Conservation (phyloP, 1,140 invertebrate genomes). For the Acarapis woodi region DNA sequence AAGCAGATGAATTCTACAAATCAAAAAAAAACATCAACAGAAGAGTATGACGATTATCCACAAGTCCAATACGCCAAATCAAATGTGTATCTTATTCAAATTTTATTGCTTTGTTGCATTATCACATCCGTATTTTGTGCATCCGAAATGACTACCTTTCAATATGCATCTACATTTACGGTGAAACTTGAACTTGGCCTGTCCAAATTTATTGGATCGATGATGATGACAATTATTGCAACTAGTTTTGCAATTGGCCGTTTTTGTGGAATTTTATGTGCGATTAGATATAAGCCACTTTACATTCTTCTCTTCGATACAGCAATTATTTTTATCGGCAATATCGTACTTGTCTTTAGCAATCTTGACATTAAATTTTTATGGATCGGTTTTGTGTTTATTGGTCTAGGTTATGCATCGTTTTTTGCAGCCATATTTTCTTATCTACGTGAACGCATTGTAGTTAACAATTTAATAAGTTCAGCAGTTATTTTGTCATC, state of each 20-base stretch:
- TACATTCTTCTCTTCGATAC: constrained; percentile 1
- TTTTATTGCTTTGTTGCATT: not conserved
- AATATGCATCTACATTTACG: constrained; percentile 6
- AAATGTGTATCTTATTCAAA: not conserved
- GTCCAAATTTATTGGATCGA: not conserved
- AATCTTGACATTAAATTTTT: not conserved
- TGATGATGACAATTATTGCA: constrained; percentile 1
- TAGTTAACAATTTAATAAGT: constrained; percentile 2
- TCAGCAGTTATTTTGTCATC: not conserved
- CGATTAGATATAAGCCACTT: not conserved
- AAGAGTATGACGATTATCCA: not conserved
- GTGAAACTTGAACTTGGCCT: constrained; percentile 1
- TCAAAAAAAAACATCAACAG: not conserved
- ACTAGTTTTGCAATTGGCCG: constrained; percentile 2
- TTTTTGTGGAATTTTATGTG: constrained; percentile 2
- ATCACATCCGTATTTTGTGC: constrained; percentile 5
- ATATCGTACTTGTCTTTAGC: not conserved
- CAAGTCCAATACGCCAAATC: too few species aligned
- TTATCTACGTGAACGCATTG: constrained; percentile 3
- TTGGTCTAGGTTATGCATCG: constrained; percentile 3
- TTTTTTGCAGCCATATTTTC: constrained; percentile 5
- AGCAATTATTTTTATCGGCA: constrained; percentile 1
- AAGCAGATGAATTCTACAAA: not conserved
- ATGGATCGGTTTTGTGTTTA: constrained; percentile 1
- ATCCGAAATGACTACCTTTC: constrained; percentile 4